Base-by-base conservation (phyloP, 2,888 invertebrate species). In the Isotomurus palustris region DNA sequence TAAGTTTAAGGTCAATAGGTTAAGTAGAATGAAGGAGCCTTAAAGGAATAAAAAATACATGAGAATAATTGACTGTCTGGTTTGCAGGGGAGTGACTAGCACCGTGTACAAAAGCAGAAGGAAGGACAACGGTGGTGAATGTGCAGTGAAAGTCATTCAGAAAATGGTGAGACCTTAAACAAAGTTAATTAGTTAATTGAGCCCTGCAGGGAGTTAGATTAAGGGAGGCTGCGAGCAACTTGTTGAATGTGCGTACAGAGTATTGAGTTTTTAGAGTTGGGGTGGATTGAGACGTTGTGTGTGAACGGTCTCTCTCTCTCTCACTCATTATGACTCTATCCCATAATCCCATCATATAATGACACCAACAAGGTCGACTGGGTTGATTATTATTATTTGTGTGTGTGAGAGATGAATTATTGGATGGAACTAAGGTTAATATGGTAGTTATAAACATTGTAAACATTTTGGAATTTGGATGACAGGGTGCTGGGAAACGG, bases 91-190 rank as follows among this genome's bases (percentile, higher is more conserved):
- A 3, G 73, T 73, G 24, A 74, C 74, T 24, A 75, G 75, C 3
- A 73, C 72, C 8, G 73, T 76, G n/a, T 74, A 74, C 66, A 71
- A 73, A 61, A 75, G 76, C 62, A 71, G 73, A 19, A 66, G 72
- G 60, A 75, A 74, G 60, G 72, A 73, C 8, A 73, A 72, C 41
- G 72, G 58, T 21, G 28, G 72, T 27, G 73, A 74, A 54, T 73
- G 73, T 69, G 75, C 75, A 10, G 75, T 75, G 69, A 75, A 74
- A 64, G 73, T 74, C 19, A 73, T 75, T 56, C 72, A 73, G 41
- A 76, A 70, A 52, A 67, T 75, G 73, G 75, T 75, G 70, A 71
- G 17, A 36, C 24, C 8, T 47, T 17, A 47, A n/a, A n/a, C n/a
- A n/a, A n/a, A n/a, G n/a, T n/a, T n/a, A n/a, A n/a, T n/a, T n/a